Evolutionary conservation across 2,888 invertebrate species (phyloP).

Genomic region (Monochamus alternatus): DNA sequence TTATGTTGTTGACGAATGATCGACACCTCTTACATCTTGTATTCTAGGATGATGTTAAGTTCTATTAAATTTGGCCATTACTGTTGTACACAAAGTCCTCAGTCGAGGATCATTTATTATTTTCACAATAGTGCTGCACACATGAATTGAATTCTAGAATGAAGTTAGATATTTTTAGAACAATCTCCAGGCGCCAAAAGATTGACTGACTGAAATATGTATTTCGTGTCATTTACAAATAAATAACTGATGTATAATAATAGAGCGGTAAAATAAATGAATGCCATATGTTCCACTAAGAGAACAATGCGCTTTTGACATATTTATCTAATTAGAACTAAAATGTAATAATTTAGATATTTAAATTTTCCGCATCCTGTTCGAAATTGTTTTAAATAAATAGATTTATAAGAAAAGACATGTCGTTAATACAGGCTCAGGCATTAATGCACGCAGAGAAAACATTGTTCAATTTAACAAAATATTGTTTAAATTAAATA

Average conservation of each 20-base stretch:
- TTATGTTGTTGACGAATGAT: too few relatives aligned
- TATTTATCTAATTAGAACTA: constrained; percentile 16
- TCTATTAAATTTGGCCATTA: too few relatives aligned
- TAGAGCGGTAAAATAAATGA: constrained; percentile 30
- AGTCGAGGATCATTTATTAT: constrained; percentile 11
- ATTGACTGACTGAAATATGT: constrained; percentile 38
- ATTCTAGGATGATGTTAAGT: too few relatives aligned
- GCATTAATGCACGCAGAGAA: neutral
- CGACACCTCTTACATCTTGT: too few relatives aligned
- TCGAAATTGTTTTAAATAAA: neutral
- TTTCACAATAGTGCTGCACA: neutral
- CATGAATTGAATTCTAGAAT: constrained; percentile 22
- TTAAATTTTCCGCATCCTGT: neutral
- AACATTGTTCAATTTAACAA: too few relatives aligned
- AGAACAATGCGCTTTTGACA: constrained; percentile 14
- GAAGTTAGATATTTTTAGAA: constrained; percentile 25
- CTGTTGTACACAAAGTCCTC: neutral
- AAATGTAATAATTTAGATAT: neutral
- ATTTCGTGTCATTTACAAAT: constrained; percentile 38
- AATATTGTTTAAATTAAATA: too few relatives aligned
- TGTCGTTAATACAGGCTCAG: too few relatives aligned
- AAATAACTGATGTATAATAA: constrained; percentile 32
- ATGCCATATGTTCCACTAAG: constrained; percentile 11
- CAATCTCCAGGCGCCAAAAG: constrained; percentile 36
- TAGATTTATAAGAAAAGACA: neutral